A percentile compares a stretch with the other conserved stretches of the same genome.
Conservation (phyloP, 2,888 invertebrate species). For the Sthenelais limicola region DNA sequence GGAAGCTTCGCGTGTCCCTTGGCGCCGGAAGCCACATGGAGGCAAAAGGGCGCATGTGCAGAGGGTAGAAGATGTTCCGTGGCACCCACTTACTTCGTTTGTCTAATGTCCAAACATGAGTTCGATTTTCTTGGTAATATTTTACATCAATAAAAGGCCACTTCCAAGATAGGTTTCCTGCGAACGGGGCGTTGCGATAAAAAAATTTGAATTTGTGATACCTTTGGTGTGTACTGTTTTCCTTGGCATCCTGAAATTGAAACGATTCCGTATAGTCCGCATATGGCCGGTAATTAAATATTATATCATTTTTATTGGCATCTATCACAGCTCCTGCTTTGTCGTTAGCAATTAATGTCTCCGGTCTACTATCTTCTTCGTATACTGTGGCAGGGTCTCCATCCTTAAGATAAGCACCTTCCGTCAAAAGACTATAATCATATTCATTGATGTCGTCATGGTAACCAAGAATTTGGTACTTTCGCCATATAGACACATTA, state of each 20-base stretch:
- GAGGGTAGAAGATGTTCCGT: slow-evolving; percentile 26
- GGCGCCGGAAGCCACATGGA: slow-evolving; percentile 36
- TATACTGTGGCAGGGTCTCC: neutral
- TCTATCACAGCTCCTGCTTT: slow-evolving; percentile 3
- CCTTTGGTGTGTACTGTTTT: slow-evolving; percentile 10
- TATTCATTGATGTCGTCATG: slow-evolving; percentile 37
- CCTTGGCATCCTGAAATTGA: neutral
- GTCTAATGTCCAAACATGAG: slow-evolving; percentile 37
- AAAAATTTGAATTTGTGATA: slow-evolving; percentile 42
- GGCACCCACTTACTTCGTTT: neutral
- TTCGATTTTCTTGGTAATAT: slow-evolving; percentile 37
- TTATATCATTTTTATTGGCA: neutral
- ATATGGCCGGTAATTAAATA: slow-evolving; percentile 31
- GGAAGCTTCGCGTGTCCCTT: slow-evolving; percentile 20
- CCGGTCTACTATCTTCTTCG: neutral
- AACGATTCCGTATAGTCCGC: slow-evolving; percentile 32
- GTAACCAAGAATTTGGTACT: slow-evolving; percentile 25
- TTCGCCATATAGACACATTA: slow-evolving; percentile 9
- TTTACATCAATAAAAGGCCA: slow-evolving; percentile 43
- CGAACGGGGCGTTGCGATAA: neutral
- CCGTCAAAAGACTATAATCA: slow-evolving; percentile 16
- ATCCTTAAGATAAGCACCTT: neutral
- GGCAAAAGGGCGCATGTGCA: slow-evolving; percentile 32
- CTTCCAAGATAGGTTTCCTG: slow-evolving; percentile 27
- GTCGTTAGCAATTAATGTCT: neutral